These are phyloP conservation scores for Drosophila busckii DNA, from an alignment of 1,140 invertebrate genomes.

Conservation along the genomic window DNA sequence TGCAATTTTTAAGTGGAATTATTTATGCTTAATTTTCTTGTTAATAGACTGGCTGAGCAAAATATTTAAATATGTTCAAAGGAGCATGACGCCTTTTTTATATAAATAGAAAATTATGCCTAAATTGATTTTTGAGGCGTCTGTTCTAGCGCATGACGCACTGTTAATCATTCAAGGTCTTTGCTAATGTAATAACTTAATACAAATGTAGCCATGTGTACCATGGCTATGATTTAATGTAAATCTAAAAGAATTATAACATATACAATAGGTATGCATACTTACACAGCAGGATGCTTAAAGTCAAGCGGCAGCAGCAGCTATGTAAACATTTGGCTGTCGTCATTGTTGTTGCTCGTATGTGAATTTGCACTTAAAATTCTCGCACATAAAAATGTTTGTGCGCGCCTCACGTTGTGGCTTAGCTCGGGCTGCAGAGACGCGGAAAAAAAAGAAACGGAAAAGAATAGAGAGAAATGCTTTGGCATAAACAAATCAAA, in stretches of 20 bases:
- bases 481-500: conserved; percentile 63
- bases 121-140: conserved; percentile 15
- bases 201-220: conserved; percentile 19
- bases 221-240: conserved; percentile 39
- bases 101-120: conserved; percentile 27
- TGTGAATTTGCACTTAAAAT: conserved; percentile 67
- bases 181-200: conserved; percentile 6
- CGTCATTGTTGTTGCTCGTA: conserved; percentile 54
- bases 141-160: conserved; percentile 12
- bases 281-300: conserved; percentile 63
- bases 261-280: conserved; percentile 26
- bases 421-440: conserved; percentile 15
- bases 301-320: conserved; percentile 34
- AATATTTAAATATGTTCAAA: neutral
- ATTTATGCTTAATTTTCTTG: conserved; percentile 51
- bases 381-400: conserved; percentile 42
- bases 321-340: conserved; percentile 75
- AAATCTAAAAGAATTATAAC: conserved; percentile 61
- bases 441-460: conserved; percentile 2
- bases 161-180: conserved; percentile 20
- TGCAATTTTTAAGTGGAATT: conserved; percentile 37
- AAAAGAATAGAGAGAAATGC: neutral
- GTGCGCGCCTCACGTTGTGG: conserved; percentile 12
- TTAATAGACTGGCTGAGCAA: conserved; percentile 52
- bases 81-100: conserved; percentile 5